Evolutionary conservation across 2,797 vertebrate genomes (phyloP), one percentile per base, ranked within the genome.

Genomic region (Anolis apletophallus): DNA sequence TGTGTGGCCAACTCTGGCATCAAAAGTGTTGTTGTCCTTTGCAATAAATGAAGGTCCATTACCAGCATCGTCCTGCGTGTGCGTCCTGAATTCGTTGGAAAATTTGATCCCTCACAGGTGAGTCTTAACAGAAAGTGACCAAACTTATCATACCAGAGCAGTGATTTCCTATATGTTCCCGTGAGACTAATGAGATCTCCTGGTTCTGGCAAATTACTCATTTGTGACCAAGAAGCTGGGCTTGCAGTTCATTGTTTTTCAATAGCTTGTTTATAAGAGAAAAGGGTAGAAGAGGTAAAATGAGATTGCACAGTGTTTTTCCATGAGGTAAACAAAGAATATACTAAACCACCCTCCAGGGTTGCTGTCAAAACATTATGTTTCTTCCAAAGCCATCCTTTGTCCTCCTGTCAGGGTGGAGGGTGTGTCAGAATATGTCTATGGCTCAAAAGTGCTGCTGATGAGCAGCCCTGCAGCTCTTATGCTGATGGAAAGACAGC

Each of bases 291-390:
- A 75, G 19, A 73, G 12, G 23, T 79, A 64, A 71, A 78, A 61
- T 83, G 55, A 83, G 23, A 83, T 26, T 54, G 26, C 57, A 14
- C 36, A 54, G 64, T 87, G 46, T 34, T 81, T 87, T 82, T 69
- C 55, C 76, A 69, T 36, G 29, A 59, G 16, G n/a, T 77, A 71
- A 77, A 61, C 29, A 83, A 55, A 77, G 74, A 71, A 57, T 19
- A 77, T 29, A 85, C n/a, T 67, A 83, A 83, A 32, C 67, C 52
- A 4, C 59, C 64, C 67, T 5, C 64, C 54, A 19, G 74, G n/a
- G 26, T 12, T 72, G 74, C 86, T 83, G 86, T 64, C 74, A 87
- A 77, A 87, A 83, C 71, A 73, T 61, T 4, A 26, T 86, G 5
- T 34, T 73, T 80, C 14, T 68, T 72, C 69, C 64, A 72, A 21